phyloP scores from a whole-genome alignment of 2,888 invertebrate species.

The Sericinus montela region DNA sequence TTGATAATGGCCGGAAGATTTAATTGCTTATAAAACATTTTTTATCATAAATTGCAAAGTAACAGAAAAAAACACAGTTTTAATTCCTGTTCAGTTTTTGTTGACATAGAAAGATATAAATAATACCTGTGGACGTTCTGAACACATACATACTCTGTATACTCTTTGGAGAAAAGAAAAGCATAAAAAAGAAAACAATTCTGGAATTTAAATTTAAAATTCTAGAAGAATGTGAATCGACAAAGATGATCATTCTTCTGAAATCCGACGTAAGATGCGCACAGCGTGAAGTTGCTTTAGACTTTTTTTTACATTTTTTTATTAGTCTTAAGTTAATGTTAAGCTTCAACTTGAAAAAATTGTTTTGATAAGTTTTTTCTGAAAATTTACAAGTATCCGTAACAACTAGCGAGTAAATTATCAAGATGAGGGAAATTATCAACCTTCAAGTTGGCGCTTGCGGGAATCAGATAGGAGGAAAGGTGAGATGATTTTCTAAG shows the following conservation, averaged over 20 bases:
- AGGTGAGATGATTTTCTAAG: slow-evolving; percentile 61
- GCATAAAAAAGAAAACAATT: not conserved
- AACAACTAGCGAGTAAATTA: slow-evolving; percentile 40
- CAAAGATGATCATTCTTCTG: slow-evolving; percentile 32
- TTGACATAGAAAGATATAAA: too few species aligned
- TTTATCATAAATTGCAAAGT: too few species aligned
- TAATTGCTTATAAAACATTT: too few species aligned
- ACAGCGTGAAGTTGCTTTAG: slow-evolving; percentile 45
- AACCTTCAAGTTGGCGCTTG: slow-evolving; percentile 88
- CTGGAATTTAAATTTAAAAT: slow-evolving; percentile 24
- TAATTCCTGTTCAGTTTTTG: too few species aligned
- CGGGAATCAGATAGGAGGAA: slow-evolving; percentile 77
- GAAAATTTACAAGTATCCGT: slow-evolving; percentile 60
- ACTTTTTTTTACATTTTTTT: slow-evolving; percentile 49
- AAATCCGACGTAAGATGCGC: slow-evolving; percentile 62
- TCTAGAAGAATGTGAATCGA: not conserved
- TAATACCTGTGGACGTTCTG: too few species aligned
- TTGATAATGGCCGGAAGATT: too few species aligned
- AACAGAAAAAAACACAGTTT: too few species aligned
- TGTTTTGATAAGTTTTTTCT: slow-evolving; percentile 40
- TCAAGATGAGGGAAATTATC: slow-evolving; percentile 88
- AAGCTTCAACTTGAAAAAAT: slow-evolving; percentile 52
- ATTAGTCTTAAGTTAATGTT: slow-evolving; percentile 71
- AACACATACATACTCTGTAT: too few species aligned
- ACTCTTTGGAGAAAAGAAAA: too few species aligned